Percentiles rank a stretch among this genome's conserved stretches.
These are phyloP conservation scores for Pitangus sulphuratus DNA, from an alignment of 2,797 vertebrate genomes.

Conservation along the genomic window DNA sequence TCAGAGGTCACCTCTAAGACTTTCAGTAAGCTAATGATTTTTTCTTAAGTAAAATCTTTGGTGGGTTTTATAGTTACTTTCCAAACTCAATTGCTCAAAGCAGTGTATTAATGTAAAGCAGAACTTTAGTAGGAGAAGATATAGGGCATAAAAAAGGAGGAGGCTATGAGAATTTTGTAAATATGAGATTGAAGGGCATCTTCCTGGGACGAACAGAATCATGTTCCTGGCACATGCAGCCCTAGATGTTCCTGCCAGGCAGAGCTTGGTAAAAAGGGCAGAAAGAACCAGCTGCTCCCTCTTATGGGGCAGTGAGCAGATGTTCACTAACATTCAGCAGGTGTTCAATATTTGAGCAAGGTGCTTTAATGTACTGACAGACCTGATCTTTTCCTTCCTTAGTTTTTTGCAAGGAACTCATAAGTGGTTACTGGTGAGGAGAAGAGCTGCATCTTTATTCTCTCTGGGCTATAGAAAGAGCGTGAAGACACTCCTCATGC, in stretches of 20 bases:
- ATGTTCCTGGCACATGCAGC: accelerated
- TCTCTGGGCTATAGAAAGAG: background rate
- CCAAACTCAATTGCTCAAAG: background rate
- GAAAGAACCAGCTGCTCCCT: background rate
- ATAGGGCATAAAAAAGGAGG: background rate
- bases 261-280: background rate
- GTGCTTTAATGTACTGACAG: background rate
- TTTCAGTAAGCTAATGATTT: background rate
- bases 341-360: background rate
- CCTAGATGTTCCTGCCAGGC: background rate
- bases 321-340: background rate
- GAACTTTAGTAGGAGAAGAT: background rate
- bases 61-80: background rate
- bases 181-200: background rate
- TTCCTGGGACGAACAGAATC: background rate
- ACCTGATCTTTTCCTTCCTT: background rate
- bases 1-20: conserved; percentile 27
- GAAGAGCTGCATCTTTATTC: background rate
- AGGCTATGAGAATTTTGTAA: background rate
- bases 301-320: background rate
- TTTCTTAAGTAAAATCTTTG: background rate
- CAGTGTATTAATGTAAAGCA: background rate
- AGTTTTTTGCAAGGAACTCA: background rate
- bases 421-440: background rate
- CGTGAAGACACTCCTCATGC: background rate